These are phyloP conservation scores for Drosophila falleni DNA, from an alignment of 2,888 invertebrate genomes.

Conservation along the genomic window DNA sequence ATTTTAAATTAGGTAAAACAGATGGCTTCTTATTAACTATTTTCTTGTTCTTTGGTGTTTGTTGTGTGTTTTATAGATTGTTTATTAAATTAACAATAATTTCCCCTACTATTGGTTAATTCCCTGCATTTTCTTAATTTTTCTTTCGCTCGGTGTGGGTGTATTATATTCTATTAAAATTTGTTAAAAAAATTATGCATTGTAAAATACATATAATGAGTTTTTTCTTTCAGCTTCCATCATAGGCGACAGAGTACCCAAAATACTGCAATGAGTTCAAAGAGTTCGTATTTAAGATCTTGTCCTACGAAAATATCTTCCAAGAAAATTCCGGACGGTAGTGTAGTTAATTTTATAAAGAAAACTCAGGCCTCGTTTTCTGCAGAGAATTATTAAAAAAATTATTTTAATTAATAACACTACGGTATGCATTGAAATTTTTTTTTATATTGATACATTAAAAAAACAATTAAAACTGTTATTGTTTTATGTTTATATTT, in stretches of 20 bases:
- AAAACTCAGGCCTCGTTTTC: not conserved
- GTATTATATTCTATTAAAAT: not conserved
- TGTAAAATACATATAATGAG: not conserved
- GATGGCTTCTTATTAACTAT: not conserved
- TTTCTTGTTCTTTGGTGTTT: slow-evolving; percentile 8
- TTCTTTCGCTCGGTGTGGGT: not conserved
- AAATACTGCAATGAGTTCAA: not conserved
- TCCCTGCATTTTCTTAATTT: not conserved
- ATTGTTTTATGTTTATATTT: no score
- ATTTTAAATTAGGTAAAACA: slow-evolving; percentile 55
- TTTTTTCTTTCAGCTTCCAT: slow-evolving; percentile 3
- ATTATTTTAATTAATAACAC: no score
- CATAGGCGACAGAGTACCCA: not conserved
- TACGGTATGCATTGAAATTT: not conserved
- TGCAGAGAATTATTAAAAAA: no score
- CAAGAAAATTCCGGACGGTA: not conserved
- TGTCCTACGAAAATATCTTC: not conserved
- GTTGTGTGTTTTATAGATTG: not conserved
- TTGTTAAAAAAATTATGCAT: not conserved
- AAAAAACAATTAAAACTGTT: not conserved
- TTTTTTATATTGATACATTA: not conserved
- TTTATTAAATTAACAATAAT: not conserved
- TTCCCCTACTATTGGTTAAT: not conserved
- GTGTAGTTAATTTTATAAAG: not conserved
- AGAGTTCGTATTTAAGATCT: not conserved